These are phyloP conservation scores for Trichoplusia ni DNA, from an alignment of 1,140 invertebrate genomes.

Conservation along the genomic window DNA sequence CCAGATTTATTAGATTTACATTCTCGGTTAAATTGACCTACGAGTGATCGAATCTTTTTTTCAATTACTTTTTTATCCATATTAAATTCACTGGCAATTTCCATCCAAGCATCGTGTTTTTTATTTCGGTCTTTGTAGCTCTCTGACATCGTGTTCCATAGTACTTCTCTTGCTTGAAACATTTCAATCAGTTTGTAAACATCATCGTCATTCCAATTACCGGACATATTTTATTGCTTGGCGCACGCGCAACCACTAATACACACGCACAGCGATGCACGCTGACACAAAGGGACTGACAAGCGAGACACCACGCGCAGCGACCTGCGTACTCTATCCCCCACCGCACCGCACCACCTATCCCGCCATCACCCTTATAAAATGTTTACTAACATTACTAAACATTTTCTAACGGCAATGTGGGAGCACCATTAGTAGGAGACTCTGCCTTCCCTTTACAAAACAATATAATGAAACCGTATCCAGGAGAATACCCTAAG, in stretches of 20 bases:
- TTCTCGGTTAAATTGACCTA: too few relatives aligned
- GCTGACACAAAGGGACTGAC: too few relatives aligned
- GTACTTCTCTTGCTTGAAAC: conserved; percentile 38
- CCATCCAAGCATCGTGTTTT: conserved; percentile 37
- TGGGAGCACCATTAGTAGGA: too few relatives aligned
- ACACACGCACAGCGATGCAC: too few relatives aligned
- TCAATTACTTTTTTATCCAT: conserved; percentile 22
- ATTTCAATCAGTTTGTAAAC: conserved; percentile 44
- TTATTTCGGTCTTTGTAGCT: conserved; percentile 40
- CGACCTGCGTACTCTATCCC: too few relatives aligned
- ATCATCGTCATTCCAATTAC: conserved; percentile 39
- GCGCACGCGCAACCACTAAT: too few relatives aligned
- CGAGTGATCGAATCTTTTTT: too few relatives aligned
- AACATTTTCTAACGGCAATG: too few relatives aligned
- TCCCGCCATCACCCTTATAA: conserved; percentile 15
- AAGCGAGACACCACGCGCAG: too few relatives aligned
- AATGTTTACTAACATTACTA: too few relatives aligned
- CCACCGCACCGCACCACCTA: too few relatives aligned
- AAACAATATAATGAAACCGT: background rate
- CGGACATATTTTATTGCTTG: conserved; percentile 40
- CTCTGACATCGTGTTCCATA: conserved; percentile 38
- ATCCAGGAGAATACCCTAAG: background rate
- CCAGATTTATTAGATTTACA: conserved; percentile 45
- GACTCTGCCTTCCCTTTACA: background rate
- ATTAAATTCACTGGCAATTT: conserved; percentile 36